Evolutionary conservation across 2,113 vertebrate species (phyloP).

Genomic region (Thermophis baileyi): DNA sequence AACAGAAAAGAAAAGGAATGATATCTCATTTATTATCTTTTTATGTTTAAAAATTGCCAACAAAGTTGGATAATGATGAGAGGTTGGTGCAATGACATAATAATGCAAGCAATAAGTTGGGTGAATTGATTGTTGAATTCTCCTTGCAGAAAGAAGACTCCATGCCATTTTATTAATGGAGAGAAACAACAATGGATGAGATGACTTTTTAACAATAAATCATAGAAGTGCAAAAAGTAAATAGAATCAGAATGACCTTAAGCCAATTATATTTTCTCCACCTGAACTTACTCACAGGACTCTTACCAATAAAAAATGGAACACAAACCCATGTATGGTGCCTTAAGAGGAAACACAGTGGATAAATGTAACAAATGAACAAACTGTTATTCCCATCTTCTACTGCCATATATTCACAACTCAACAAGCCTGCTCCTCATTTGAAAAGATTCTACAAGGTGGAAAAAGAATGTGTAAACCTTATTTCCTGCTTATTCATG

Average conservation of each 20-base stretch:
- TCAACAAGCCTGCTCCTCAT: not conserved
- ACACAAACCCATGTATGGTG: not conserved
- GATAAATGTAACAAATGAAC: not conserved
- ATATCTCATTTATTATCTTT: not conserved
- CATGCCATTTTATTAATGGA: not conserved
- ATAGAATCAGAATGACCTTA: not conserved
- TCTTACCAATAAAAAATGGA: not conserved
- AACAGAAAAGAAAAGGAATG: not conserved
- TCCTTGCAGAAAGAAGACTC: not conserved
- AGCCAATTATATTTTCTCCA: not conserved
- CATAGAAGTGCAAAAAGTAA: not conserved
- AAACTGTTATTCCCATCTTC: not conserved
- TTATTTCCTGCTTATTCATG: not conserved
- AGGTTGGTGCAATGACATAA: not conserved
- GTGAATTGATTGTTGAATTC: not conserved
- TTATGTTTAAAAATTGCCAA: not conserved
- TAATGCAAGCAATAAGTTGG: not conserved
- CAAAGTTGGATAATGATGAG: not conserved
- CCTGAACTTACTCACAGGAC: not conserved
- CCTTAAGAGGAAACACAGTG: not conserved
- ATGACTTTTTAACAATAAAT: not conserved
- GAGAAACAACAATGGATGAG: not conserved
- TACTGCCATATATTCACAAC: not conserved
- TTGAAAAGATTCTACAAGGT: not conserved
- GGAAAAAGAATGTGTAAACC: not conserved